Base-by-base conservation (phyloP, 2,888 invertebrate species). In the Scotopteryx bipunctaria region DNA sequence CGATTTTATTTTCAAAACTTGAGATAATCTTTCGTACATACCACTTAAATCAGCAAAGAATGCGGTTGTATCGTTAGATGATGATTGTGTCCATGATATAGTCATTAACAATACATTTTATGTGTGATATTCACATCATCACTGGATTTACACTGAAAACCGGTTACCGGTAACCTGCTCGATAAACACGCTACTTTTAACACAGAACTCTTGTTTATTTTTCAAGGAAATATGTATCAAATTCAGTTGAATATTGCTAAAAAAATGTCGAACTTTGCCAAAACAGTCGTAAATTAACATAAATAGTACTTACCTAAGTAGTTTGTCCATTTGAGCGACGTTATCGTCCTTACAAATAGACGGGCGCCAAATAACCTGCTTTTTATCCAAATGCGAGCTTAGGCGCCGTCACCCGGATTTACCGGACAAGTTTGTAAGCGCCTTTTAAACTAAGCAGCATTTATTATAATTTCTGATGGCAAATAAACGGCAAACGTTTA, bases 381-480 rank as follows among this genome's bases (percentile, higher is more conserved):
- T 15, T 35, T 8, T 17, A 16, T 37, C 9, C 37, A 46, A 46
- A 37, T 46, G 41, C 36, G 23, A 32, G 31, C 31, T n/a, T 53
- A 47, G 53, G 53, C 54, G 54, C 54, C 54, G 40, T 31, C 44
- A 47, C 44, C 54, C 54, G 54, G 48, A 54, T 44, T 53, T 21
- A 41, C 40, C 13, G 25, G 40, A 54, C 54, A 40, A 48, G 54
- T 54, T 49, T 41, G 5, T n/a, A 56, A 56, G 56, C 59, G 59
- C 59, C 59, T 49, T 35, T 50, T 53, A 54, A 57, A 54, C 45
- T 48, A 48, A 33, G 45, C 51, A 48, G 38, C 29, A 33, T 50
- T 53, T 48, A 53, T 58, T 27, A 23, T 42, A 47, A 54, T 55
- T 46, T 53, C 40, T 44, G 44, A 41, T 54, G 37, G 54, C 44